phyloP scores from a whole-genome alignment of 2,888 invertebrate genomes.

The Hypomecis atomaria region DNA sequence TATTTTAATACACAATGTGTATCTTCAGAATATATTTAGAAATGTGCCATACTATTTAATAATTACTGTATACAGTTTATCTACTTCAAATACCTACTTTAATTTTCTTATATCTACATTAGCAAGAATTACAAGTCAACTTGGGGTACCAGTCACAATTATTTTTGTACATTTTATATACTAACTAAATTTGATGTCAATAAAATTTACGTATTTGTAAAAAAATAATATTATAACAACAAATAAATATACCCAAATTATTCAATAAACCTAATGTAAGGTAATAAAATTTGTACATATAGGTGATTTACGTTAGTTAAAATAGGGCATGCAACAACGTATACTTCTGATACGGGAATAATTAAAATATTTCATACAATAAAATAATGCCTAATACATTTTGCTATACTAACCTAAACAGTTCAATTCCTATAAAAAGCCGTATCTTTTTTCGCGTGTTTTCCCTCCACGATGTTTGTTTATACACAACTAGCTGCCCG shows the following conservation, averaged over 20 bases:
- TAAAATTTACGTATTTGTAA: slow-evolving; percentile 1
- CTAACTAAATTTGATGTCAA: background rate
- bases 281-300: slow-evolving; percentile 25
- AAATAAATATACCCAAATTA: background rate
- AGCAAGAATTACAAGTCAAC: background rate
- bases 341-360: background rate
- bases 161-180: slow-evolving; percentile 3
- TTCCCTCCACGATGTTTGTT: too few relatives aligned
- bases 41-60: slow-evolving; percentile 5
- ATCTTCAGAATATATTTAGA: background rate
- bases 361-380: background rate
- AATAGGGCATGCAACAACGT: background rate
- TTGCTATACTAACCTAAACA: slow-evolving; percentile 8
- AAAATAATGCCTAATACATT: background rate
- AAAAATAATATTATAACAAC: background rate
- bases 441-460: too few relatives aligned
- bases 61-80: background rate
- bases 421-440: slow-evolving; percentile 3
- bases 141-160: slow-evolving; percentile 8
- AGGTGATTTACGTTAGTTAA: slow-evolving; percentile 11
- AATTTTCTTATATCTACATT: background rate
- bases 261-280: slow-evolving; percentile 5
- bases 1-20: background rate
- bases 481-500: too few relatives aligned
- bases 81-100: background rate